Percentiles rank a stretch among this genome's conserved stretches.
phyloP scores from a whole-genome alignment of 37 sponge, comb jelly and placozoan genomes.

The Spongilla lacustris region DNA sequence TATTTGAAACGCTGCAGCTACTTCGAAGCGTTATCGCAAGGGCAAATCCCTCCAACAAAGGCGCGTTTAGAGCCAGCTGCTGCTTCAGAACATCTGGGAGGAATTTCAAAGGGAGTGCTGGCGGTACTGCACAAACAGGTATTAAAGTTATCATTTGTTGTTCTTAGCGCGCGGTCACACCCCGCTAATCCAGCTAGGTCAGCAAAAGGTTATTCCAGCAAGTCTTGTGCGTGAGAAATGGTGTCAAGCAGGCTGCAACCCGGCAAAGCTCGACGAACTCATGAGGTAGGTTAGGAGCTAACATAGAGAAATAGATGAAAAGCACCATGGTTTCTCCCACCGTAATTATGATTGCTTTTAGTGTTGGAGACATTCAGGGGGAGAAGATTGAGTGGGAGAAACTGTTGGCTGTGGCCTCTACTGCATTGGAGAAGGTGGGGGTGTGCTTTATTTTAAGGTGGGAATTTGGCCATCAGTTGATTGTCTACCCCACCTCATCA shows the following conservation, averaged over 20 bases:
- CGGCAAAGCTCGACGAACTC: conserved; percentile 55
- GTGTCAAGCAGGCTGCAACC: conserved; percentile 50
- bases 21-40: conserved; percentile 81
- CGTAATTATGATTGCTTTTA: conserved; percentile 1
- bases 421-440: conserved; percentile 78
- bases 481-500: no score
- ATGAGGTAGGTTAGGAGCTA: conserved; percentile 46
- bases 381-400: conserved; percentile 86
- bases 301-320: not conserved
- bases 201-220: conserved; percentile 14
- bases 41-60: conserved; percentile 91
- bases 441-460: no score
- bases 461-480: no score
- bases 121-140: conserved; percentile 92
- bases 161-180: no score
- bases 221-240: conserved; percentile 55
- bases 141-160: conserved; percentile 6
- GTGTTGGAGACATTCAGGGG: conserved; percentile 72
- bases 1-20: conserved; percentile 52
- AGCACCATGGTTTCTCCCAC: not conserved
- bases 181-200: conserved; percentile 30
- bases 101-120: conserved; percentile 73
- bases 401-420: conserved; percentile 81
- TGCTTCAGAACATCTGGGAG: conserved; percentile 57
- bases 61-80: conserved; percentile 67